These are phyloP conservation scores for Bubo blakistoni DNA, from an alignment of 2,113 vertebrate species.

Conservation along the genomic window DNA sequence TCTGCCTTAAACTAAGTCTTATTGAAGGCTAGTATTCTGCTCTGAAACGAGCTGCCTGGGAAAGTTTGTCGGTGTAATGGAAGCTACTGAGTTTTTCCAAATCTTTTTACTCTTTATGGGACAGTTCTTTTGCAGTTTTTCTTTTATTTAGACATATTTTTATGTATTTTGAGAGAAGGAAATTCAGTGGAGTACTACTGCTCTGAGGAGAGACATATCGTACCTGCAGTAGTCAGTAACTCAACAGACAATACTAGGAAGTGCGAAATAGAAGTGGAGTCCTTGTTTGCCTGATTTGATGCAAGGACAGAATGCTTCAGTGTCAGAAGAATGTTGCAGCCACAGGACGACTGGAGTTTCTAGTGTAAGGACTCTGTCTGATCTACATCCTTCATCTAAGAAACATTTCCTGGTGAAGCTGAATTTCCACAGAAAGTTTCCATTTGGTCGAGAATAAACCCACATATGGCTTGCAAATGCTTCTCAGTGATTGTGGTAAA, in stretches of 20 bases:
- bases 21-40: not conserved
- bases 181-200: not conserved
- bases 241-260: constrained; percentile 16
- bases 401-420: not conserved
- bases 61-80: not conserved
- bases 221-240: not conserved
- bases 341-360: not conserved
- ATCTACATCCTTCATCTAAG: constrained; percentile 20
- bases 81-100: not conserved
- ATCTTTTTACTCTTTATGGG: not conserved
- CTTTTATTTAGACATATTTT: not conserved
- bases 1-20: not conserved
- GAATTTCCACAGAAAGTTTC: not conserved
- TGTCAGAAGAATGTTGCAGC: not conserved
- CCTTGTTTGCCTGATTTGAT: not conserved
- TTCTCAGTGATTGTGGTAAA: not conserved
- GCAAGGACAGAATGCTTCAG: not conserved
- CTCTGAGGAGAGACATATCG: not conserved
- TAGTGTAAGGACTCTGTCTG: not conserved
- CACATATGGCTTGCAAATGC: not conserved
- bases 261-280: not conserved
- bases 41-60: not conserved
- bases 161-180: not conserved
- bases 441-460: not conserved
- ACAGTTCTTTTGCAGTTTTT: not conserved